Evolutionary conservation across 2,113 vertebrate species (phyloP), one percentile per base, ranked within the genome.

Genomic region (Spilogale gracilis): DNA sequence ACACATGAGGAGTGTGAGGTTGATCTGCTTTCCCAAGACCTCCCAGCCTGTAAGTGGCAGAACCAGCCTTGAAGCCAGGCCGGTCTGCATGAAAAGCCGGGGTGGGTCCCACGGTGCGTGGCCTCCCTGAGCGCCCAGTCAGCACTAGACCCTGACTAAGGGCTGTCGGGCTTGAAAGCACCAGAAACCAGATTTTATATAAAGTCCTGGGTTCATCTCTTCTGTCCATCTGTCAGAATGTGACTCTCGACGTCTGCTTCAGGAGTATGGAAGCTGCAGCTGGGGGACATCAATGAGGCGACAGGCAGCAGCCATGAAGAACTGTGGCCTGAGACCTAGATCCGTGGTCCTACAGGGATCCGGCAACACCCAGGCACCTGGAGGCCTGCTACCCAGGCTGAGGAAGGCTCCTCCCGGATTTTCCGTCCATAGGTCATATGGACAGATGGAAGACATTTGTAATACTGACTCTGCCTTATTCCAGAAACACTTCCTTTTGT

Each of bases 101-200:
- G 2, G 21, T 0, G 0, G 1, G 58, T 38, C 12, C 21, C 67
- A 9, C 52, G 9, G 6, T 1, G 0, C 21, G 0, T 0, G 0
- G 60, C 74, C n/a, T 18, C 48, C 45, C 50, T 3, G 23, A n/a
- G 69, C 52, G 16, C 45, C 71, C 5, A 0, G 7, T 0, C 0
- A 2, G 69, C 3, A 1, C 63, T 6, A 7, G 96, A 23, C 3
- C 1, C 71, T 16, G 74, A 6, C 0, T 10, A 1, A 1, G 11
- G 4, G 23, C 50, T 32, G 32, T 8, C 2, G 0, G 38, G 52
- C 18, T 18, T 18, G 23, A 23, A 1, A 3, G 58, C 54, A 18
- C n/a, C 0, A 0, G 4, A 30, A 67, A 43, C 5, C 23, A 50
- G 67, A 54, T 13, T 52, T 78, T 38, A 23, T 27, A 1, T 2